Evolutionary conservation across 92 coral and sea anemone species (phyloP).

Genomic region (Paramuricea clavata): DNA sequence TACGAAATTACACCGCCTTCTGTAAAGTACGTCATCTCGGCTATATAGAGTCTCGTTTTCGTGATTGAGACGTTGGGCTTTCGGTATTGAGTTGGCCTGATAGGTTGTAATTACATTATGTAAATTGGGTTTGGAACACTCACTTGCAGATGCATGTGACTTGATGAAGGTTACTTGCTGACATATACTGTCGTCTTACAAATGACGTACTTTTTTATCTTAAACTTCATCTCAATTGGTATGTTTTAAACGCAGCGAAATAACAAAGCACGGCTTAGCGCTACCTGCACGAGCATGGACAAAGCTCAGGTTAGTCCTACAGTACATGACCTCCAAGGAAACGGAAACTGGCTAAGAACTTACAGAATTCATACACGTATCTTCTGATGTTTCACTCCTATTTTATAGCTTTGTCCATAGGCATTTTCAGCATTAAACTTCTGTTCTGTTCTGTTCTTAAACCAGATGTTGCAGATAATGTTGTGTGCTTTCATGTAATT

Average conservation of each 20-base stretch:
- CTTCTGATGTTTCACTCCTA: background rate
- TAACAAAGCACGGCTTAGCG: background rate
- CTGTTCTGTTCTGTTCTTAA: background rate
- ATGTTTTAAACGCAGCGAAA: constrained; percentile 23
- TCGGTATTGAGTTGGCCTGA: too few species aligned
- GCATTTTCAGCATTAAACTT: too few species aligned
- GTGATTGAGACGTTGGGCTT: too few species aligned
- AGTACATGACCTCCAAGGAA: background rate
- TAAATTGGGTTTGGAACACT: too few species aligned
- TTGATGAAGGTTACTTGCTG: background rate
- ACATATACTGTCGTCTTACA: background rate
- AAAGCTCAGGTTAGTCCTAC: background rate
- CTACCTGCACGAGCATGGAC: background rate
- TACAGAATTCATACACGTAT: background rate
- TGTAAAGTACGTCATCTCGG: too few species aligned
- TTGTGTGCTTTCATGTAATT: background rate
- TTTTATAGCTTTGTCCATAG: background rate
- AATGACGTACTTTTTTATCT: background rate
- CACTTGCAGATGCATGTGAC: too few species aligned
- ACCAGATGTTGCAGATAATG: background rate
- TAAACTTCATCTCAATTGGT: background rate
- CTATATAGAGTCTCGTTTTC: too few species aligned
- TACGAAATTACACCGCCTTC: too few species aligned
- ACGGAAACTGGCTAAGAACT: background rate
- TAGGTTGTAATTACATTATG: too few species aligned